These are phyloP conservation scores for Cecropterus lyciades DNA, from an alignment of 1,140 invertebrate genomes.

Conservation along the genomic window DNA sequence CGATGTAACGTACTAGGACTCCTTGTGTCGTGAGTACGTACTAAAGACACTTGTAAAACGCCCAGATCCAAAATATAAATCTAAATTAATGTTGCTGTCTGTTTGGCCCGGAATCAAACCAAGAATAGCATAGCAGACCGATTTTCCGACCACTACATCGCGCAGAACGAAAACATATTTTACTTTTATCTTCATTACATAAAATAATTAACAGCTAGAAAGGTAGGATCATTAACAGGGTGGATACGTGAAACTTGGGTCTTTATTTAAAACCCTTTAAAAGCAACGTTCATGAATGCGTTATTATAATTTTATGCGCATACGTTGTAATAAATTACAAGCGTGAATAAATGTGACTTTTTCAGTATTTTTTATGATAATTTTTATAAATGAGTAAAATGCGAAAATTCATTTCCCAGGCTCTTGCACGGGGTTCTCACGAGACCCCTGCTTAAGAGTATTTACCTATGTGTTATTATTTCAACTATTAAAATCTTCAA, in stretches of 20 bases:
- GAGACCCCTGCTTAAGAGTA: neutral
- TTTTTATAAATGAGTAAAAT: neutral
- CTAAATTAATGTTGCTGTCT: neutral
- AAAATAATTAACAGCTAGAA: neutral
- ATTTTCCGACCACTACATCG: neutral
- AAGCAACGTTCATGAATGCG: slow-evolving; percentile 3
- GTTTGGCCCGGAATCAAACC: neutral
- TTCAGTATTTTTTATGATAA: slow-evolving; percentile 5
- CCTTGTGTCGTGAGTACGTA: too few species aligned
- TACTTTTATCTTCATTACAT: neutral
- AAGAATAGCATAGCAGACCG: neutral
- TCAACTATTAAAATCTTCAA: too few species aligned
- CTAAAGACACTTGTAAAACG: neutral
- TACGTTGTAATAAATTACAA: slow-evolving; percentile 11
- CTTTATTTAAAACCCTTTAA: slow-evolving; percentile 1
- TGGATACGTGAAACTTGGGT: neutral
- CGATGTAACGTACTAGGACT: too few species aligned
- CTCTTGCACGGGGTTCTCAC: neutral
- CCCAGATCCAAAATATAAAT: neutral
- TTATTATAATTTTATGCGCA: slow-evolving; percentile 8
- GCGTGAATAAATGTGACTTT: slow-evolving; percentile 3
- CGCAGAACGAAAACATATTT: neutral
- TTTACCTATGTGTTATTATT: too few species aligned
- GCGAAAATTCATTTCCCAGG: neutral
- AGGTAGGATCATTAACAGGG: neutral